Base-by-base conservation (phyloP, 2,888 invertebrate species). In the Cheilosia variabilis region DNA sequence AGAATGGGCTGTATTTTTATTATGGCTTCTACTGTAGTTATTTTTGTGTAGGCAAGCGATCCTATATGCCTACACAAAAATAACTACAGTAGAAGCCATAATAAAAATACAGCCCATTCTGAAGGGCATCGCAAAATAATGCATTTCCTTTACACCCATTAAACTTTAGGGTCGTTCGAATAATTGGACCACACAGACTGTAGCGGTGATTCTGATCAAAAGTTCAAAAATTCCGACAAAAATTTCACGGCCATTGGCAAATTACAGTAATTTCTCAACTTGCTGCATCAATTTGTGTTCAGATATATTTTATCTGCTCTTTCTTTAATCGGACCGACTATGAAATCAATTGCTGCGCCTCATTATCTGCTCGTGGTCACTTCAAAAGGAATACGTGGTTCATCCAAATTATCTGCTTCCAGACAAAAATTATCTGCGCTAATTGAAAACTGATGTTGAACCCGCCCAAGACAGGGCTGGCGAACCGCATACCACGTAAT, bases 221-320 rank as follows among this genome's bases (percentile, higher is more conserved):
- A 43, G n/a, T 60, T 60, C 27, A 24, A 31, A 27, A 60, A 65
- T 68, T 62, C 52, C 24, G 41, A 9, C 22, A 24, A 31, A 41
- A 9, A 58, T 55, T 27, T 45, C 52, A 57, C 43, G 55, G 57
- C 13, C 43, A 22, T 63, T 69, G 57, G 63, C 27, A 76, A 69
- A 76, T 81, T 69, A 69, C 65, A 17, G 19, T 66, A 34, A 65
- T 81, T 69, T 68, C 63, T 68, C 27, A 69, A 41, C 76, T 45
- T 41, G 24, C 75, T 57, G 53, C 52, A 69, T 27, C 75, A 50
- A 75, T 75, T 69, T 31, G 62, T 53, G 13, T 13, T 52, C 53
- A 24, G 41, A 43, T 72, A 52, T 53, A 52, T 58, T 72, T 45
- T 60, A 73, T 65, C 55, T 47, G 50, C 53, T 58, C 34, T 57